phyloP scores from a whole-genome alignment of 2,888 invertebrate species.

The Cerastoderma edule region DNA sequence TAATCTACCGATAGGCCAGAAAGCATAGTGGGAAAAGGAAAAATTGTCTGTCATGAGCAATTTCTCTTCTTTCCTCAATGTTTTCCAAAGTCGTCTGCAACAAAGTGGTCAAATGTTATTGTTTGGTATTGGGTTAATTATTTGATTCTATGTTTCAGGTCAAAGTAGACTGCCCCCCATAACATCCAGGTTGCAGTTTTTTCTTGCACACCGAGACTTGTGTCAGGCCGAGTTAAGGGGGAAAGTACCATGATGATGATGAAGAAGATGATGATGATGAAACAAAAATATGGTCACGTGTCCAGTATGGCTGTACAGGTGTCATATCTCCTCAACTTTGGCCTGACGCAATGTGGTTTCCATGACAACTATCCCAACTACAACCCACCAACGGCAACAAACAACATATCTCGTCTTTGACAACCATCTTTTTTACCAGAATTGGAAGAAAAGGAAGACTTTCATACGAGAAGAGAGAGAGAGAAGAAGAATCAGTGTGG shows the following conservation, averaged over 20 bases:
- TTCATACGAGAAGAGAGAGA: slow-evolving; percentile 13
- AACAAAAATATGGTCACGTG: slow-evolving; percentile 33
- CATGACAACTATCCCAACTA: slow-evolving; percentile 27
- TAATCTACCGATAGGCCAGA: too few species aligned
- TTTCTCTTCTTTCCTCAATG: neutral
- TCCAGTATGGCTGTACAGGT: slow-evolving; percentile 54
- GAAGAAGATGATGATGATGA: slow-evolving; percentile 47
- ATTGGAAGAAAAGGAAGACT: too few species aligned
- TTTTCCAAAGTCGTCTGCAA: neutral
- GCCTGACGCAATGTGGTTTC: slow-evolving; percentile 18
- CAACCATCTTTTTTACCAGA: slow-evolving; percentile 32
- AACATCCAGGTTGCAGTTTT: slow-evolving; percentile 39
- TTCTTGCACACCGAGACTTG: slow-evolving; percentile 24
- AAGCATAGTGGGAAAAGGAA: too few species aligned
- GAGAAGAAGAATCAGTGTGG: slow-evolving; percentile 26
- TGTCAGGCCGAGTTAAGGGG: neutral
- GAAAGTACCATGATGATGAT: slow-evolving; percentile 27
- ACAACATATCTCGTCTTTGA: slow-evolving; percentile 36
- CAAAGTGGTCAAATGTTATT: neutral
- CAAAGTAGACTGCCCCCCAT: slow-evolving; percentile 48
- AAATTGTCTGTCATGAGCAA: too few species aligned
- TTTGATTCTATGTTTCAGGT: slow-evolving; percentile 34
- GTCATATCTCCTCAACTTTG: slow-evolving; percentile 38
- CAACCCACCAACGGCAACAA: slow-evolving; percentile 41
- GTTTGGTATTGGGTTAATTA: neutral